Evolutionary conservation across 2,797 vertebrate genomes (phyloP).

Genomic region (Ctenopoma multispine): DNA sequence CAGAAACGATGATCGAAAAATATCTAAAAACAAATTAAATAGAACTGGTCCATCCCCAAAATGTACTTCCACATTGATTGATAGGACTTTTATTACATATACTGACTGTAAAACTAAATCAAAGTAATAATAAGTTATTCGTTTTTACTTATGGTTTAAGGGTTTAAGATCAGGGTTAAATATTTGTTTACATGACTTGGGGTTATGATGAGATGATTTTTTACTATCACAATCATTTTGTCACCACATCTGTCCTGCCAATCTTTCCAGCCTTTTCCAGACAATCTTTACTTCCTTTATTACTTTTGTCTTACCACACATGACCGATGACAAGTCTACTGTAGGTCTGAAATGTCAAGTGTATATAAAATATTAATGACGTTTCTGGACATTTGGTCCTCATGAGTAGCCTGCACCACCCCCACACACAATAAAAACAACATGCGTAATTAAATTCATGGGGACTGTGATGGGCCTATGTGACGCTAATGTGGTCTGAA

Average conservation of each 20-base stretch:
- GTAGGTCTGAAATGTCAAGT: slow-evolving; percentile 29
- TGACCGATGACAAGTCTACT: slow-evolving; percentile 24
- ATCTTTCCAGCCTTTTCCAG: slow-evolving; percentile 20
- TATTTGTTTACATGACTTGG: not conserved
- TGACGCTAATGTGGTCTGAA: slow-evolving; percentile 61
- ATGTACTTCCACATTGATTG: not conserved
- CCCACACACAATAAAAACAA: slow-evolving; percentile 40
- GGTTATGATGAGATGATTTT: too few species aligned
- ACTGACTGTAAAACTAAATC: not conserved
- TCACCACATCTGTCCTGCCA: slow-evolving; percentile 35
- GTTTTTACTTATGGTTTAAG: not conserved
- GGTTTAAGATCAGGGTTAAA: slow-evolving; percentile 1
- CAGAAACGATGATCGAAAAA: too few species aligned
- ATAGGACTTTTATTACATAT: not conserved
- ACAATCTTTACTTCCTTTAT: slow-evolving; percentile 21
- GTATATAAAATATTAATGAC: slow-evolving; percentile 56
- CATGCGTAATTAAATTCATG: slow-evolving; percentile 59
- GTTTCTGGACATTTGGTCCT: slow-evolving; percentile 32
- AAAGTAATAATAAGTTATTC: not conserved
- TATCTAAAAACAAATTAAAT: not conserved
- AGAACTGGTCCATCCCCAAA: not conserved
- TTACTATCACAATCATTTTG: slow-evolving; percentile 29
- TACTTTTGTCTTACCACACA: slow-evolving; percentile 23
- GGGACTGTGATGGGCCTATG: slow-evolving; percentile 39
- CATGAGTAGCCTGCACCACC: slow-evolving; percentile 35